These are phyloP conservation scores for Tauraco erythrolophus DNA, from an alignment of 2,113 vertebrate species.

Conservation along the genomic window DNA sequence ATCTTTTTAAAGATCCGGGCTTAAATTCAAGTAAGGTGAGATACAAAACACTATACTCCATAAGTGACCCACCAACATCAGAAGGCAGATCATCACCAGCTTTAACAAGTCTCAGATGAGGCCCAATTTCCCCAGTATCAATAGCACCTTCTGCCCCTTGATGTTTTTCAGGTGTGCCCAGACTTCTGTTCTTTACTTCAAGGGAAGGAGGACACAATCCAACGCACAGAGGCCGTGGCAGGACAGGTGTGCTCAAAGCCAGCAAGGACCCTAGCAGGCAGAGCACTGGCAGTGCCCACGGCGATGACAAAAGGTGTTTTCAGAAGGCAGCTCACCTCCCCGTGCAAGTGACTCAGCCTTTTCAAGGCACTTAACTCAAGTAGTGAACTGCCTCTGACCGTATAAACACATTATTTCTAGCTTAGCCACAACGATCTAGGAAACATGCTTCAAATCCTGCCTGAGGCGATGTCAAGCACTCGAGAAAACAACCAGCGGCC, in stretches of 20 bases:
- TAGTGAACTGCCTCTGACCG: background rate
- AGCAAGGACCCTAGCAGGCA: background rate
- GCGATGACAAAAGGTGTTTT: background rate
- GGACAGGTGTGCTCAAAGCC: background rate
- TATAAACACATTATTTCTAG: background rate
- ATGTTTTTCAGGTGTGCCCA: background rate
- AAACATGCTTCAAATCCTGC: background rate
- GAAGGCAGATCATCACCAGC: background rate
- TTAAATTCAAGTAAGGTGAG: background rate
- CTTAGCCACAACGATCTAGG: background rate
- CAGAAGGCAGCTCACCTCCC: background rate
- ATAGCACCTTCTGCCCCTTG: background rate
- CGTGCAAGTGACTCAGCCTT: background rate
- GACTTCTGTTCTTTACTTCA: background rate
- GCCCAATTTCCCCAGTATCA: background rate
- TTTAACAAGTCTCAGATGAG: background rate
- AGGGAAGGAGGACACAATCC: background rate
- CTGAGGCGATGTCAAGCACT: background rate
- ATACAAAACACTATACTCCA: background rate
- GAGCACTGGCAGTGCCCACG: background rate
- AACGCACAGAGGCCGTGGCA: background rate
- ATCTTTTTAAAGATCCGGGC: background rate
- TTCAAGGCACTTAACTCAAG: background rate
- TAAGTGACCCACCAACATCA: background rate
- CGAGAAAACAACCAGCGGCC: accelerated